These are phyloP conservation scores for Leptopilina boulardi DNA, from an alignment of 1,140 invertebrate species.

Conservation along the genomic window DNA sequence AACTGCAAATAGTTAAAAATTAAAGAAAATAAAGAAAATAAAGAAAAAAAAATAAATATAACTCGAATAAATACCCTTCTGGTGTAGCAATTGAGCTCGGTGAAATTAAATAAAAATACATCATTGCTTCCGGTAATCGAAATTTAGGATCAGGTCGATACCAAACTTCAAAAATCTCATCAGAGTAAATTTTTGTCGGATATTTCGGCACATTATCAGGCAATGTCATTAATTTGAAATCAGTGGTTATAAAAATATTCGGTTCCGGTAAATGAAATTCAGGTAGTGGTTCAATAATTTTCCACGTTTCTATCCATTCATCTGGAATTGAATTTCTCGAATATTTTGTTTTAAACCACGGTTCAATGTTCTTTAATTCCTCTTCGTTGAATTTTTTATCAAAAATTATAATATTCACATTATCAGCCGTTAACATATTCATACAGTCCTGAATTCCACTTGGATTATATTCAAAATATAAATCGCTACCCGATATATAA, in stretches of 20 bases:
- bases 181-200: slow-evolving; percentile 81
- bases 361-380: slow-evolving; percentile 80
- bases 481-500: slow-evolving; percentile 84
- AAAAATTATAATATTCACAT: slow-evolving; percentile 85
- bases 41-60: slow-evolving; percentile 33
- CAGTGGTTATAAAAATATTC: slow-evolving; percentile 89
- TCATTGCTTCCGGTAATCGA: slow-evolving; percentile 86
- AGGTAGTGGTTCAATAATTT: slow-evolving; percentile 74
- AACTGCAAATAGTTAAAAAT: slow-evolving; percentile 66
- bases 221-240: slow-evolving; percentile 83
- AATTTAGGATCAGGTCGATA: slow-evolving; percentile 92
- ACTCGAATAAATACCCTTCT: slow-evolving; percentile 21
- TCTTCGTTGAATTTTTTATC: slow-evolving; percentile 78
- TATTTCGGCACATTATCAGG: slow-evolving; percentile 69
- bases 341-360: slow-evolving; percentile 85
- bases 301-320: slow-evolving; percentile 79
- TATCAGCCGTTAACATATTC: slow-evolving; percentile 81
- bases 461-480: slow-evolving; percentile 89
- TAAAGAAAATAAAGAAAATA: slow-evolving; percentile 38
- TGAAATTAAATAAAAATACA: slow-evolving; percentile 73
- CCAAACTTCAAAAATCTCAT: slow-evolving; percentile 85
- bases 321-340: slow-evolving; percentile 77
- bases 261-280: slow-evolving; percentile 84
- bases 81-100: slow-evolving; percentile 68
- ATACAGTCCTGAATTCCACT: slow-evolving; percentile 82